These are phyloP conservation scores for Tachysurus vachellii DNA, from an alignment of 2,113 vertebrate genomes.

Conservation along the genomic window DNA sequence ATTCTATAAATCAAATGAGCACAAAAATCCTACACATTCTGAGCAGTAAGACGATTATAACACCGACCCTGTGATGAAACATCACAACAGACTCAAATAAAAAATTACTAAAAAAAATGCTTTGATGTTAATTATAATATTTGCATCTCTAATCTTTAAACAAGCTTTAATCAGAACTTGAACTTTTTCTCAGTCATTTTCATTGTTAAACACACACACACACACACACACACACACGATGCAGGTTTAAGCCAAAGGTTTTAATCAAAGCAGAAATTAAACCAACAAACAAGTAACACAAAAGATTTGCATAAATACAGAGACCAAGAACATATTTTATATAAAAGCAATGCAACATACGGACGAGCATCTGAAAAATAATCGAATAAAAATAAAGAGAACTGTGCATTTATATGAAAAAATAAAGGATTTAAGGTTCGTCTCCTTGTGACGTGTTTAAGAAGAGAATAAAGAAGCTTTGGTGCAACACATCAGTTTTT, in stretches of 20 bases:
- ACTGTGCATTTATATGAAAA: conserved; percentile 41
- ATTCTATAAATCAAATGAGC: neutral
- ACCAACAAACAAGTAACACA: conserved; percentile 58
- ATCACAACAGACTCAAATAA: too few species aligned
- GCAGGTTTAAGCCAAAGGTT: conserved; percentile 59
- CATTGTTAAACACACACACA: too few species aligned
- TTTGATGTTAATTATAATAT: neutral
- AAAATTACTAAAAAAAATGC: neutral
- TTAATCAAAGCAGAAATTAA: neutral
- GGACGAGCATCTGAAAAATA: conserved; percentile 63
- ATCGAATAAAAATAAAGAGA: neutral
- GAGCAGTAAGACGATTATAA: too few species aligned
- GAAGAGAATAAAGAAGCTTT: conserved; percentile 38
- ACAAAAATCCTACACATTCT: too few species aligned
- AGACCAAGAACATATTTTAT: conserved; percentile 65
- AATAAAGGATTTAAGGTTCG: conserved; percentile 38
- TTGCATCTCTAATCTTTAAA: too few species aligned
- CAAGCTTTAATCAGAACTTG: neutral
- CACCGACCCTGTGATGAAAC: too few species aligned
- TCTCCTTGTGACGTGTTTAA: conserved; percentile 35
- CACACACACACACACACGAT: neutral
- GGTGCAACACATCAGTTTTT: conserved; percentile 12
- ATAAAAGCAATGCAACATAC: conserved; percentile 63
- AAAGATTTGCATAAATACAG: conserved; percentile 73
- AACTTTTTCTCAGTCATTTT: neutral